Evolutionary conservation across 2,888 invertebrate genomes (phyloP).

Genomic region (Hemistola chrysoprasaria): DNA sequence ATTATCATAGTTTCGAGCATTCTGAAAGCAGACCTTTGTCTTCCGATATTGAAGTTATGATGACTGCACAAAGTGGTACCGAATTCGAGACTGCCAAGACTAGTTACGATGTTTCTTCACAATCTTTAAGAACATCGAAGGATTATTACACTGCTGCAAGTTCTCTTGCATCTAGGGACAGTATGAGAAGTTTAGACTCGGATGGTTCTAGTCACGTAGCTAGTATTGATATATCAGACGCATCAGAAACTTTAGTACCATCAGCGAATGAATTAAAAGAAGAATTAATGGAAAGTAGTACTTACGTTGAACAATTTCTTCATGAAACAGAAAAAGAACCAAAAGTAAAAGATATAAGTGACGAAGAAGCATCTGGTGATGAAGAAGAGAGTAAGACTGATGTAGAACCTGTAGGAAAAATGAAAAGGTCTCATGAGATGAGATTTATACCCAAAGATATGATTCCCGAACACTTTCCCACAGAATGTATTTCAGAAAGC

Average conservation of each 20-base stretch:
- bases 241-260: conserved; percentile 95
- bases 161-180: conserved; percentile 93
- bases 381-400: conserved; percentile 78
- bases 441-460: conserved; percentile 87
- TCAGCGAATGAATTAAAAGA: conserved; percentile 92
- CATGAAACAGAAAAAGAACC: conserved; percentile 63
- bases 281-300: conserved; percentile 85
- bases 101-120: conserved; percentile 88
- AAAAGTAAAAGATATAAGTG: conserved; percentile 72
- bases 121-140: conserved; percentile 88
- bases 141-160: conserved; percentile 94
- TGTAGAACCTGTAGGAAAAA: conserved; percentile 84
- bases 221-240: conserved; percentile 94
- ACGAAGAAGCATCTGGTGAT: conserved; percentile 80
- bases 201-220: conserved; percentile 94
- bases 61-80: conserved; percentile 88
- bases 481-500: conserved; percentile 66
- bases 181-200: conserved; percentile 94
- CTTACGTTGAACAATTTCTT: conserved; percentile 79
- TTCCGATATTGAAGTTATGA: conserved; percentile 92
- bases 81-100: conserved; percentile 94
- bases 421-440: conserved; percentile 96
- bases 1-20: conserved; percentile 93
- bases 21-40: conserved; percentile 92
- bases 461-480: conserved; percentile 71